Evolutionary conservation across 2,113 vertebrate species (phyloP).

Genomic region (Mobula hypostoma): DNA sequence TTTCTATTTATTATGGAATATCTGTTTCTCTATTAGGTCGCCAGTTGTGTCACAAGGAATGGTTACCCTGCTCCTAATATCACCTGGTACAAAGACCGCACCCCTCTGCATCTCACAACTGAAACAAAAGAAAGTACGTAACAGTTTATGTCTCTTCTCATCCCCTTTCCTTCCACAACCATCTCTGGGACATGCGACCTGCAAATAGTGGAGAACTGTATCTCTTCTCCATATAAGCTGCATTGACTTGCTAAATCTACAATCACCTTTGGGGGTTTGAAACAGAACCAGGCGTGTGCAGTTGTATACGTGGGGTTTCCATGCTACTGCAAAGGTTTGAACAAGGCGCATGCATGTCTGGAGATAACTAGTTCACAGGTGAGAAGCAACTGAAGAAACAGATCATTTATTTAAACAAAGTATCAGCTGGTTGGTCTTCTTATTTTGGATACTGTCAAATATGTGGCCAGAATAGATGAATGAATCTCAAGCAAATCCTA

Average conservation of each 20-base stretch:
- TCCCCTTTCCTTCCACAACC: not conserved
- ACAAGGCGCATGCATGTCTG: not conserved
- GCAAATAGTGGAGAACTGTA: not conserved
- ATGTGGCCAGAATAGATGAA: not conserved
- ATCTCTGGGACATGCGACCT: not conserved
- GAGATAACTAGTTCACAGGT: not conserved
- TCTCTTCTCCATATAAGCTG: not conserved
- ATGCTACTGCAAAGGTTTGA: not conserved
- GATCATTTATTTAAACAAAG: not conserved
- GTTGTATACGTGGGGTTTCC: not conserved
- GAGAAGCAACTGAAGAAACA: not conserved
- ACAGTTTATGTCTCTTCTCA: not conserved
- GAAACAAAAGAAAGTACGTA: conserved; percentile 57
- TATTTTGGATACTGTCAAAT: not conserved
- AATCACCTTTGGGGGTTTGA: not conserved
- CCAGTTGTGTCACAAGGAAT: conserved; percentile 60
- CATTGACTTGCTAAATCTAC: not conserved
- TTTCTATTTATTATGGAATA: not conserved
- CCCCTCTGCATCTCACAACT: conserved; percentile 53
- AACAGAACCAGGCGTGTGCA: not conserved
- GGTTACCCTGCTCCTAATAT: conserved; percentile 64
- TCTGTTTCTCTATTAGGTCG: conserved; percentile 45
- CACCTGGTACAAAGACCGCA: conserved; percentile 67
- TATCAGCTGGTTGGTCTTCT: not conserved
- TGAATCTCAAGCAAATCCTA: not conserved